phyloP scores from a whole-genome alignment of 2,113 vertebrate genomes.

The Microcebus lehilahytsara region DNA sequence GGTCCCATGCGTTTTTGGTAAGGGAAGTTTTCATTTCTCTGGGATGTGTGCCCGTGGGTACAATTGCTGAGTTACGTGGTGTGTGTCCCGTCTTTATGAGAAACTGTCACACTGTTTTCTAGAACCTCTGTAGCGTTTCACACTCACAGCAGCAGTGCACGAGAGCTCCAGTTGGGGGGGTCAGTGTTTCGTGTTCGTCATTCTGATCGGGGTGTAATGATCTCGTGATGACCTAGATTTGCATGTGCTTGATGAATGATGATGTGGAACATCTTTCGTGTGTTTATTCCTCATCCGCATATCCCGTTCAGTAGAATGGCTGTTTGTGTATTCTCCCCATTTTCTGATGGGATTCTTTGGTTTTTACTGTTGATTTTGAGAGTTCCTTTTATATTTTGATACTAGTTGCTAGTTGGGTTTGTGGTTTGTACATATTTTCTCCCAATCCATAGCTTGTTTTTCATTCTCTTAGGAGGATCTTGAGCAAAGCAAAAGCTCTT shows the following conservation, averaged over 20 bases:
- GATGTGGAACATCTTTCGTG: too few species aligned
- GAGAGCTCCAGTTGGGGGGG: background rate
- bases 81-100: background rate
- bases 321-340: background rate
- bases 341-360: background rate
- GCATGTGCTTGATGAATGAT: background rate
- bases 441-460: background rate
- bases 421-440: background rate
- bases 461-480: background rate
- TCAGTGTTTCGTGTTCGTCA: background rate
- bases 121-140: accelerated
- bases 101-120: background rate
- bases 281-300: too few species aligned
- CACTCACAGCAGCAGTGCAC: too few species aligned
- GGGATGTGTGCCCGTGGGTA: accelerated
- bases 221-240: accelerated
- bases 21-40: background rate
- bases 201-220: background rate
- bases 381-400: background rate
- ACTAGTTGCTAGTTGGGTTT: background rate
- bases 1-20: background rate
- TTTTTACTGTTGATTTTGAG: background rate
- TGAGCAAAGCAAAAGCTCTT: background rate
- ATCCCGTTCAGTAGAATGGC: background rate
- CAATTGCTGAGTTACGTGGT: background rate